phyloP scores from a whole-genome alignment of 2,113 vertebrate genomes.

The Ictidomys tridecemlineatus region DNA sequence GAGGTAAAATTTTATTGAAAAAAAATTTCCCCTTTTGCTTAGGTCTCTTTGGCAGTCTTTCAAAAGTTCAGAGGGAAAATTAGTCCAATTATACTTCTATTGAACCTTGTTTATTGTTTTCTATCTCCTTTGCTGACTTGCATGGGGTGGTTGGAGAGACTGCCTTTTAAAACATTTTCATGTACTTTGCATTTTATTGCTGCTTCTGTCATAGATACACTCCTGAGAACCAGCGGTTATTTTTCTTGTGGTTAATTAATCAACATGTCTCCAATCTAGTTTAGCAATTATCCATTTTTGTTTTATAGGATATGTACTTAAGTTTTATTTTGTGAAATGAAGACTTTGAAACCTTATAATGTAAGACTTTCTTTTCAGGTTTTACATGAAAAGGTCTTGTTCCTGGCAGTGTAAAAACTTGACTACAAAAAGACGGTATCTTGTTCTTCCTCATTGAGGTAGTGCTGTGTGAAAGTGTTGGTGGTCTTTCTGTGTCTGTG shows the following conservation, averaged over 20 bases:
- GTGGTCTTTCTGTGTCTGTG: not conserved
- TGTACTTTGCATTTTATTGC: constrained; percentile 50
- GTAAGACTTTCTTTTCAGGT: not conserved
- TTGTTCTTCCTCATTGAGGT: not conserved
- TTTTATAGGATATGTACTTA: not conserved
- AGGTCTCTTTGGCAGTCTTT: constrained; percentile 75
- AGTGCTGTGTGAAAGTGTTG: not conserved
- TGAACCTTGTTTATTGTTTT: constrained; percentile 69
- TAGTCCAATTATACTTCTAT: constrained; percentile 70
- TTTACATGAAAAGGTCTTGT: constrained; percentile 30
- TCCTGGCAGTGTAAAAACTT: not conserved
- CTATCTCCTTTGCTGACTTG: constrained; percentile 13
- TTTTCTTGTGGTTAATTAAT: constrained; percentile 55
- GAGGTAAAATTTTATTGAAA: constrained; percentile 45
- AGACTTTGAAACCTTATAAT: constrained; percentile 28
- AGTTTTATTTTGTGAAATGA: constrained; percentile 50
- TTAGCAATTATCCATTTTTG: constrained; percentile 30
- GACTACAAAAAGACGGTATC: not conserved
- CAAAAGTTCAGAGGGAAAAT: constrained; percentile 74
- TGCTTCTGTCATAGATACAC: not conserved
- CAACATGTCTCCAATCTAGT: not conserved
- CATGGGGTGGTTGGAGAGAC: constrained; percentile 2
- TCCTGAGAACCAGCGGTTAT: constrained; percentile 19
- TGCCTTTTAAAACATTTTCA: constrained; percentile 55
- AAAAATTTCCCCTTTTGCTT: constrained; percentile 33